These are phyloP conservation scores for Acleris cristana DNA, from an alignment of 2,888 invertebrate species.

Conservation along the genomic window DNA sequence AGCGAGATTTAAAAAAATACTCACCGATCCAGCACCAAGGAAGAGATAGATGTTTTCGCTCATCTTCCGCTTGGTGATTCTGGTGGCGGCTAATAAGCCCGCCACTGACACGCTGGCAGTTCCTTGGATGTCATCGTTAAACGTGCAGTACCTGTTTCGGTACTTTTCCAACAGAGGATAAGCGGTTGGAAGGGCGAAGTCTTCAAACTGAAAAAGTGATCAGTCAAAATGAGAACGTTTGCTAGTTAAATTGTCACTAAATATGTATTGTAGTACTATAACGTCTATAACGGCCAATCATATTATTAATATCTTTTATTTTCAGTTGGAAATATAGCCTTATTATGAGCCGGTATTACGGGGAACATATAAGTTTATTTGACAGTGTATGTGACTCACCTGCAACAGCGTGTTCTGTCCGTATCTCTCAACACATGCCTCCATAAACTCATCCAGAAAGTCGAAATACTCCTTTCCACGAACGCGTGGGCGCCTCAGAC, in stretches of 20 bases:
- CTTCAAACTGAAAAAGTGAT: conserved; percentile 92
- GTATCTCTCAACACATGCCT: conserved; percentile 93
- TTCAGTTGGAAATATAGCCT: too few relatives aligned
- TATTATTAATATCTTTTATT: too few relatives aligned
- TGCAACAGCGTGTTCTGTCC: conserved; percentile 93
- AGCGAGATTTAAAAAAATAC: conserved; percentile 37
- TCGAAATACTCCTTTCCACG: conserved; percentile 95
- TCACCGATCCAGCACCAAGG: conserved; percentile 92
- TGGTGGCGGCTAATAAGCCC: conserved; percentile 91
- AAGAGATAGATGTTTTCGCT: conserved; percentile 95
- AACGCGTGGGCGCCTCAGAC: conserved; percentile 92
- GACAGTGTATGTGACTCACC: conserved; percentile 58
- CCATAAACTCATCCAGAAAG: conserved; percentile 98
- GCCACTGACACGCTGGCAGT: conserved; percentile 98
- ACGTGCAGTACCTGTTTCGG: conserved; percentile 95
- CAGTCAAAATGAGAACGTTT: too few relatives aligned
- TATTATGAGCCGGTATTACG: too few relatives aligned
- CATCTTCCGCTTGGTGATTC: conserved; percentile 91
- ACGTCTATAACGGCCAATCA: too few relatives aligned
- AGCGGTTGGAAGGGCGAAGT: conserved; percentile 99
- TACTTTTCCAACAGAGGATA: conserved; percentile 96
- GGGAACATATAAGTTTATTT: too few relatives aligned
- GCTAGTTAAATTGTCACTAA: too few relatives aligned
- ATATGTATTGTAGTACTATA: too few relatives aligned
- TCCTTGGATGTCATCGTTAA: conserved; percentile 99